A percentile compares a stretch with the other conserved stretches of the same genome.
Conservation (phyloP, 2,113 vertebrate species). For the Centropus unirufus region DNA sequence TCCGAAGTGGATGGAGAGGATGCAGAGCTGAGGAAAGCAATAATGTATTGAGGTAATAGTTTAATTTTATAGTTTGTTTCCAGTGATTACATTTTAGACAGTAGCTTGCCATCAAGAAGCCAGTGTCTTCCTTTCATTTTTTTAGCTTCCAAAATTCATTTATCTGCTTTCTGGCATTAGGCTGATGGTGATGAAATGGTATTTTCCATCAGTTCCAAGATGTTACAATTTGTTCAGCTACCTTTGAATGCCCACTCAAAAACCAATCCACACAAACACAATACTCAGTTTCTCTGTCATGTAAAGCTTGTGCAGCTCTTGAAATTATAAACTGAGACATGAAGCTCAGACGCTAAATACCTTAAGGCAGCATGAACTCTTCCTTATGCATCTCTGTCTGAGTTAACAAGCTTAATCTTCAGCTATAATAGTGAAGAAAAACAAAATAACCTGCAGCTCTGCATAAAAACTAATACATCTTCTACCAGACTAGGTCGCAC, state of each 20-base stretch:
- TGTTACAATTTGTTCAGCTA: background rate
- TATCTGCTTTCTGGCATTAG: background rate
- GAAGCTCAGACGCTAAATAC: background rate
- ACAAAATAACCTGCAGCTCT: background rate
- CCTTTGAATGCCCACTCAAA: background rate
- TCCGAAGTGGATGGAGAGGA: background rate
- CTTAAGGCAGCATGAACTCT: background rate
- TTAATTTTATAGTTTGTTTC: background rate
- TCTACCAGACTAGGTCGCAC: background rate
- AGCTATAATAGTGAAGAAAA: background rate
- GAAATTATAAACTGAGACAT: constrained; percentile 7
- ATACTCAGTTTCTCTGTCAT: background rate
- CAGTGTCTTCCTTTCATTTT: background rate
- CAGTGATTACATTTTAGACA: background rate
- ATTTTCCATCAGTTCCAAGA: constrained; percentile 10
- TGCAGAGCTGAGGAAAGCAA: background rate
- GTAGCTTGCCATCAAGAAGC: background rate
- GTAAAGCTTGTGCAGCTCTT: background rate
- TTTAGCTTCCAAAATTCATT: background rate
- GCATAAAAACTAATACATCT: background rate
- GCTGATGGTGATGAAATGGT: background rate
- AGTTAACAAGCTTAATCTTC: background rate
- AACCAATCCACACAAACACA: constrained; percentile 6
- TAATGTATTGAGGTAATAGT: background rate
- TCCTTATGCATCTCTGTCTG: background rate